Percentiles rank a stretch among this genome's conserved stretches.
These are phyloP conservation scores for Philopotamus ludificatus DNA, from an alignment of 1,140 invertebrate species.

Conservation along the genomic window DNA sequence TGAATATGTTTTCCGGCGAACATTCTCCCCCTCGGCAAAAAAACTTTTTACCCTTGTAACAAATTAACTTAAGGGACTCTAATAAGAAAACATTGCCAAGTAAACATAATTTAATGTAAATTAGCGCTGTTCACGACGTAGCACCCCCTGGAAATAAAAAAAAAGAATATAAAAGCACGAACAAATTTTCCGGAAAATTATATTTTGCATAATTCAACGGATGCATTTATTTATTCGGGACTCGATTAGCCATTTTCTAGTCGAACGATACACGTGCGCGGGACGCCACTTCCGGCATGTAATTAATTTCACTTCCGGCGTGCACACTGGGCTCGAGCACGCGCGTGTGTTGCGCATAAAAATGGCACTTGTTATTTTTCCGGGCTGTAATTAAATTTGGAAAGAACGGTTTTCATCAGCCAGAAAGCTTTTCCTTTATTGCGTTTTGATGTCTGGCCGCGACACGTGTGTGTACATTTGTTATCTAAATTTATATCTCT, in stretches of 20 bases:
- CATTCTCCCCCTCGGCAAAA: background rate
- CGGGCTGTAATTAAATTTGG: constrained; percentile 11
- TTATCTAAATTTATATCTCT: background rate
- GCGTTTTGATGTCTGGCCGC: constrained; percentile 1
- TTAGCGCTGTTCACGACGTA: background rate
- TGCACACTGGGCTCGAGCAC: background rate
- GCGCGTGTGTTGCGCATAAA: background rate
- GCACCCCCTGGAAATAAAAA: background rate
- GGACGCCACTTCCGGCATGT: too few relatives aligned
- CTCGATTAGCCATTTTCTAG: too few relatives aligned
- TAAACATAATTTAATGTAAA: constrained; percentile 27
- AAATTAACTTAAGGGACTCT: constrained; percentile 12
- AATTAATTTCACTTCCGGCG: too few relatives aligned
- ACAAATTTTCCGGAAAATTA: too few relatives aligned
- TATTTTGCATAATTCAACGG: too few relatives aligned
- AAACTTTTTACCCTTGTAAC: background rate
- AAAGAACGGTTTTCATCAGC: constrained; percentile 1
- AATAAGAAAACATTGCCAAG: constrained; percentile 17
- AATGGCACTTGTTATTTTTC: constrained; percentile 11
- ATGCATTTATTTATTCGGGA: too few relatives aligned
- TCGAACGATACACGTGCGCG: too few relatives aligned
- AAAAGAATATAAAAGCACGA: background rate
- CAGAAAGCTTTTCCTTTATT: constrained; percentile 5
- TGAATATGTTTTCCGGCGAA: background rate
- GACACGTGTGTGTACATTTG: background rate